Percentiles rank a stretch among this genome's conserved stretches.
Conservation (phyloP, 2,888 invertebrate species). For the Drosophila quinaria region DNA sequence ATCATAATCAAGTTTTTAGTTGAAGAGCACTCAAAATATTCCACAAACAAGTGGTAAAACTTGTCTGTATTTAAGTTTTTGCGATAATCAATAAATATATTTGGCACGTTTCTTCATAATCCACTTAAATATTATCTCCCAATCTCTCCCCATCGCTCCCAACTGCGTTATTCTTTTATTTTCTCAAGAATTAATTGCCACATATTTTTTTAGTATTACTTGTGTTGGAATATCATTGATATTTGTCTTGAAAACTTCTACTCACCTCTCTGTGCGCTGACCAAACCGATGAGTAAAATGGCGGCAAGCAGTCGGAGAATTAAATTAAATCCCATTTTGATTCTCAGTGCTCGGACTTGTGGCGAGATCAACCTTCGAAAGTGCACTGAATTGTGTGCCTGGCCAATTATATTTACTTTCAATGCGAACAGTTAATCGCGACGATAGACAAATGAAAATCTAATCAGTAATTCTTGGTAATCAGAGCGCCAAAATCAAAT, state of each 20-base stretch:
- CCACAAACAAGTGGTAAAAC: not conserved
- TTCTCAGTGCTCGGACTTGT: constrained; percentile 13
- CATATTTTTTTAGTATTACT: not conserved
- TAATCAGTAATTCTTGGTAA: constrained; percentile 60
- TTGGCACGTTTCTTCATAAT: not conserved
- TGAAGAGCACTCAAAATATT: constrained; percentile 6
- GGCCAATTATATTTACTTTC: not conserved
- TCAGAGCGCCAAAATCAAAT: constrained; percentile 62
- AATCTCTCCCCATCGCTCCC: too few relatives aligned
- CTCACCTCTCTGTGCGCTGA: constrained; percentile 52
- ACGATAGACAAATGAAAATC: constrained; percentile 44
- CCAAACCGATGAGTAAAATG: constrained; percentile 26
- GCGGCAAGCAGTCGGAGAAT: constrained; percentile 31
- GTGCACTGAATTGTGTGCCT: constrained; percentile 45
- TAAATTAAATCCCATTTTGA: constrained; percentile 41
- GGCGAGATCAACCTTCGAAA: constrained; percentile 42
- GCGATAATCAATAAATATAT: not conserved
- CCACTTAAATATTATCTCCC: constrained; percentile 1
- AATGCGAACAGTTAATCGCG: constrained; percentile 25
- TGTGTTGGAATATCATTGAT: not conserved
- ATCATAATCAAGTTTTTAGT: not conserved
- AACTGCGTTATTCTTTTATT: too few relatives aligned
- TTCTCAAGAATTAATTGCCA: not conserved
- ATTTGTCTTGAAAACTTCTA: not conserved
- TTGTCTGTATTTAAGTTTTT: not conserved